Percentiles rank a stretch among this genome's conserved stretches.
These are phyloP conservation scores for Nemoura dubitans DNA, from an alignment of 2,888 invertebrate species.

Conservation along the genomic window DNA sequence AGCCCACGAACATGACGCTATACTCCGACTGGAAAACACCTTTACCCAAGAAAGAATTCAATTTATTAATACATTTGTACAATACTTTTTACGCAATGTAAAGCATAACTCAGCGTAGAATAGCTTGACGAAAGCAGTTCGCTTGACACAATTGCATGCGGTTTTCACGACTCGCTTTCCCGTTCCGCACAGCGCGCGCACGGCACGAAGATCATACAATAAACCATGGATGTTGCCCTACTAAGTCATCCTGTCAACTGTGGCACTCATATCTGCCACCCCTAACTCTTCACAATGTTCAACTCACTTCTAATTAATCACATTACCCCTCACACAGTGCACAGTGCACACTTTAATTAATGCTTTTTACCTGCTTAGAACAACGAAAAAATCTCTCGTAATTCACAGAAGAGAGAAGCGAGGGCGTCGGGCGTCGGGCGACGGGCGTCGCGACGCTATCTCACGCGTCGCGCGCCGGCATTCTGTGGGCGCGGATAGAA, in stretches of 20 bases:
- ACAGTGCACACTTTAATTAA: constrained; percentile 51
- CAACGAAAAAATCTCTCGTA: constrained; percentile 49
- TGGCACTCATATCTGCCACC: constrained; percentile 50
- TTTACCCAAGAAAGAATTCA: neutral
- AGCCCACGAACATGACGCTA: neutral
- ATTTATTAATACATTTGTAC: neutral
- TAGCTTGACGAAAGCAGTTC: neutral
- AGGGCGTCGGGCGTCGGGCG: neutral
- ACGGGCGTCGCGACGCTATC: neutral
- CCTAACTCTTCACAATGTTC: constrained; percentile 44
- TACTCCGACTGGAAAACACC: neutral
- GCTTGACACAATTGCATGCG: constrained; percentile 1
- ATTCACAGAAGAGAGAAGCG: constrained; percentile 42
- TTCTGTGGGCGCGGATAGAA: constrained; percentile 14
- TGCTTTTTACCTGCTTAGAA: constrained; percentile 51
- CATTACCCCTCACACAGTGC: constrained; percentile 48
- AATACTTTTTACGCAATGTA: neutral
- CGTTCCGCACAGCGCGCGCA: neutral
- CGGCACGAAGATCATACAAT: neutral
- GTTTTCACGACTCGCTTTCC: neutral
- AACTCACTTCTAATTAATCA: constrained; percentile 51
- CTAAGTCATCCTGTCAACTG: constrained; percentile 50
- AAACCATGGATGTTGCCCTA: constrained; percentile 24
- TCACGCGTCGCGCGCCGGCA: neutral
- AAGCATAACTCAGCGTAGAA: neutral